Conservation (phyloP, 2,113 vertebrate species). For the Nothobranchius kuhntae region DNA sequence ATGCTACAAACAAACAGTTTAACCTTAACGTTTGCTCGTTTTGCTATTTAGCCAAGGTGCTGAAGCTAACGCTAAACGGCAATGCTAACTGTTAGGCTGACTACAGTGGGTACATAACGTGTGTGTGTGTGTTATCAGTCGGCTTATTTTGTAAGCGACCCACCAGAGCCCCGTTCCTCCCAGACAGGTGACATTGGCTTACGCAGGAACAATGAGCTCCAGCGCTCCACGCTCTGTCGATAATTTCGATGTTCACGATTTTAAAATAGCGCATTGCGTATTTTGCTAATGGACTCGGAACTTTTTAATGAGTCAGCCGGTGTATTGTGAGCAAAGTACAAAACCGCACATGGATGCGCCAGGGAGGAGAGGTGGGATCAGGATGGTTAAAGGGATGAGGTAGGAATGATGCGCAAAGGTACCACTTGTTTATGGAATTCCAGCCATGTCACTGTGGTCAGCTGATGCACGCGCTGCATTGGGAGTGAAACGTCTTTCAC, state of each 20-base stretch:
- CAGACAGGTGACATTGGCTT: constrained; percentile 9
- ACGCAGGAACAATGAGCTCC: constrained; percentile 4
- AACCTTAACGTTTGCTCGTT: neutral
- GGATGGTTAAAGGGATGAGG: neutral
- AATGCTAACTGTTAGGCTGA: neutral
- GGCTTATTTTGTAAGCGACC: neutral
- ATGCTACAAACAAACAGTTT: constrained; percentile 69
- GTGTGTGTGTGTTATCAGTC: neutral
- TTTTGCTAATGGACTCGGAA: constrained; percentile 63
- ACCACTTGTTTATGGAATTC: neutral
- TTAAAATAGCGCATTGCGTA: constrained; percentile 74
- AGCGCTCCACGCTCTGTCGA: constrained; percentile 24
- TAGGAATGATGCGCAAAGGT: too few relatives aligned
- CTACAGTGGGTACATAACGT: too few relatives aligned
- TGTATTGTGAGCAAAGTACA: constrained; percentile 30
- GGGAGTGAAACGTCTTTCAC: too few relatives aligned
- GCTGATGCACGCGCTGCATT: neutral
- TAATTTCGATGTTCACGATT: constrained; percentile 46
- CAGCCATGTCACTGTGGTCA: neutral
- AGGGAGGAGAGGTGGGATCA: neutral
- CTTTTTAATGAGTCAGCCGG: constrained; percentile 65
- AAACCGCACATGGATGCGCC: constrained; percentile 14
- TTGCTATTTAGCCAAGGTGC: neutral
- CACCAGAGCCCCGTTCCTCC: neutral
- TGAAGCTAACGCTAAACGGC: neutral